A percentile compares a stretch with the other conserved stretches of the same genome.
These are phyloP conservation scores for Botia kubotai DNA, from an alignment of 2,797 vertebrate genomes.

Conservation along the genomic window DNA sequence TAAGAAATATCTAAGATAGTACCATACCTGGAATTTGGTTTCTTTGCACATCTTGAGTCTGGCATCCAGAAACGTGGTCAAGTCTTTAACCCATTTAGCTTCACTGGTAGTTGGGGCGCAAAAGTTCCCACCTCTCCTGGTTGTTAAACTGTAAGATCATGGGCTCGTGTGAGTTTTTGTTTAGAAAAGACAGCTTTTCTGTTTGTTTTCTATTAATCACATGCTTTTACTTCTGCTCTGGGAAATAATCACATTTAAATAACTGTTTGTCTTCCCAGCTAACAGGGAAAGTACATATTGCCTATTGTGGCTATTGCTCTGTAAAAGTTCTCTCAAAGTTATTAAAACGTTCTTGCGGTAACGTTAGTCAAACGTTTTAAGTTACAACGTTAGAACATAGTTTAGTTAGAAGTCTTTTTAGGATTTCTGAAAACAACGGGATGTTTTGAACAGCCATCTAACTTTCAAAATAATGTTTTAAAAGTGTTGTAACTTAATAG, in stretches of 20 bases:
- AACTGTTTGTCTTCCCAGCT: not conserved
- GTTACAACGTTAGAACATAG: too few species aligned
- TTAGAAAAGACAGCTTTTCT: not conserved
- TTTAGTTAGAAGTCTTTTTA: too few species aligned
- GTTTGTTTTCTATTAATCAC: not conserved
- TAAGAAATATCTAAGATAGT: too few species aligned
- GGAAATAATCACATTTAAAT: not conserved
- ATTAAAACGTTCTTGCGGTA: too few species aligned
- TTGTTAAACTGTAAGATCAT: conserved; percentile 52
- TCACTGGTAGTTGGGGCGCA: conserved; percentile 41
- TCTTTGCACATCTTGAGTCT: conserved; percentile 8
- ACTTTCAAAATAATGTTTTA: too few species aligned
- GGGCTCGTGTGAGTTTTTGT: not conserved
- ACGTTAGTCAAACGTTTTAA: too few species aligned
- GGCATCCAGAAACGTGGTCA: conserved; percentile 12
- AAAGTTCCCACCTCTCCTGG: conserved; percentile 42
- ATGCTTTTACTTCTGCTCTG: not conserved
- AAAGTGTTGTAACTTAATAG: too few species aligned
- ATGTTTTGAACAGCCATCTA: too few species aligned
- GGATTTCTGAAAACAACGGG: too few species aligned
- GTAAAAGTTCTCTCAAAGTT: too few species aligned
- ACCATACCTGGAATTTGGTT: conserved; percentile 31
- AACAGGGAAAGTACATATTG: not conserved
- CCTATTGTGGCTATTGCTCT: too few species aligned
- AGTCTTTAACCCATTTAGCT: conserved; percentile 20